Base-by-base conservation (phyloP, 2,888 invertebrate genomes). In the Drosophila anomalata region DNA sequence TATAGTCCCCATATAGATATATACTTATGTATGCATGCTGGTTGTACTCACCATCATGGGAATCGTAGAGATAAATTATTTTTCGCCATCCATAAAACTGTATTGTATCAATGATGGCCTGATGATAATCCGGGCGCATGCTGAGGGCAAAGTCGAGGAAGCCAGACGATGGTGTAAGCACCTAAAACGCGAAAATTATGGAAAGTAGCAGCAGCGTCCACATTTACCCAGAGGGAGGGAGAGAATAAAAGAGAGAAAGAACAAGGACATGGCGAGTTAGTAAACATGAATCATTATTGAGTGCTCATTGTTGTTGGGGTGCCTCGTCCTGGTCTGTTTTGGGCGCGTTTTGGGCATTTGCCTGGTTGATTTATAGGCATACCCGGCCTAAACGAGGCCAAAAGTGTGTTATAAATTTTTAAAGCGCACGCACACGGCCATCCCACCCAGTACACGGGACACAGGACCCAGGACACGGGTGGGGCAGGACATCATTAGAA, bases 41-140 rank as follows among this genome's bases (percentile, higher is more conserved):
- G 52, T 44, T 14, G 39, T 85, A 93, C 94, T 93, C 92, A 96
- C 96, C 95, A 90, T 95, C 95, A 86, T 96, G 95, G 47, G 95
- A 95, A 92, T 96, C 95, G 91, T 95, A 96, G 81, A 96, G 93
- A 92, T 96, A 96, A 90, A 96, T 95, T 88, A 96, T 94, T 91
- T 94, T 94, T 82, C 94, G 94, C 96, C 96, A 96, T 65, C 94
- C 96, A 92, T 99, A 99, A 92, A 96, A 96, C 76, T 95, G 94
- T 88, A 99, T 97, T 67, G 98, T 96, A 92, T 98, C 98, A 81
- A 98, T 96, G 90, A 99, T 96, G 62, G 99, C 98, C 89, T 95
- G 96, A 92, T 98, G 97, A 92, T 98, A 98, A 92, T 98, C 97
- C 33, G 99, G 99, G 67, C 98, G 94, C 95, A 99, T 96, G 91